A percentile compares a stretch with the other conserved stretches of the same genome.
Conservation (phyloP, 2,113 vertebrate genomes). For the Spilogale gracilis region DNA sequence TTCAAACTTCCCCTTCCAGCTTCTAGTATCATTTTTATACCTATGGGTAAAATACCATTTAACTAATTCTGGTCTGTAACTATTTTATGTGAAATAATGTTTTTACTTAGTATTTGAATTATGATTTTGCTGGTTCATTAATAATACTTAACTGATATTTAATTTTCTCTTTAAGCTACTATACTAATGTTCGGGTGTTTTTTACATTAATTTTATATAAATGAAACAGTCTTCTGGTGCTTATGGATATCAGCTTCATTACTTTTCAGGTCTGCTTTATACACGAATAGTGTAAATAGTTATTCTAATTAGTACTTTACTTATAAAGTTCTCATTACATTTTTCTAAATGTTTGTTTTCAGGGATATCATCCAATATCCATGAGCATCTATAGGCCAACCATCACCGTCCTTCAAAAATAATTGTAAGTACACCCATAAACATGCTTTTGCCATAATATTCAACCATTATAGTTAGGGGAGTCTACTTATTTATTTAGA, state of each 20-base stretch:
- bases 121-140: constrained; percentile 21
- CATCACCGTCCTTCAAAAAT: constrained; percentile 55
- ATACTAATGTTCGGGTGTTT: not conserved
- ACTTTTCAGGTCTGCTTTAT: not conserved
- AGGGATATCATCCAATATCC: constrained; percentile 72
- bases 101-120: constrained; percentile 2
- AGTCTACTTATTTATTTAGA: constrained; percentile 16
- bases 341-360: constrained; percentile 72
- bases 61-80: not conserved
- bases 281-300: not conserved
- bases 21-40: not conserved
- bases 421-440: constrained; percentile 75
- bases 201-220: not conserved
- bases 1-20: constrained; percentile 31
- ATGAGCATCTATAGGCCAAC: constrained; percentile 70
- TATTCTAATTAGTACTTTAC: not conserved
- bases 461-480: not conserved
- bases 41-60: constrained; percentile 14
- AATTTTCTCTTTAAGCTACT: not conserved
- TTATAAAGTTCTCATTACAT: constrained; percentile 45
- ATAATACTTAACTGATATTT: not conserved
- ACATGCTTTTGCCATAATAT: constrained; percentile 37
- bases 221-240: not conserved
- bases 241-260: not conserved
- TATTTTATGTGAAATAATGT: constrained; percentile 41